phyloP scores from a whole-genome alignment of 2,113 vertebrate species.

The Formicarius rufipectus region DNA sequence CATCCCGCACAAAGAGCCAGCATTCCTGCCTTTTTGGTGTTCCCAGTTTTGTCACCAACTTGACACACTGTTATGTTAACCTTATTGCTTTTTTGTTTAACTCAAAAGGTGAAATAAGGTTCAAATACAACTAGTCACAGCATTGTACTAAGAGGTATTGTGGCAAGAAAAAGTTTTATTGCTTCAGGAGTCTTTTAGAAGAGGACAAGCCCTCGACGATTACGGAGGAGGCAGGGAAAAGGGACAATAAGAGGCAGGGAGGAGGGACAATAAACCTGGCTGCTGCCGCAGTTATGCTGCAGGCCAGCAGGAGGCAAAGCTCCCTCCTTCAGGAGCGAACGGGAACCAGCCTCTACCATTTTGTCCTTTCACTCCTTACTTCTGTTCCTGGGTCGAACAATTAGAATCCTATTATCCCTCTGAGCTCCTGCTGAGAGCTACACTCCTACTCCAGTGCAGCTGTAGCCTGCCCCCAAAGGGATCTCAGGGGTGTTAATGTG shows the following conservation, averaged over 20 bases:
- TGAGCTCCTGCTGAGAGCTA: background rate
- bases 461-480: background rate
- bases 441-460: background rate
- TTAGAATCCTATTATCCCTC: background rate
- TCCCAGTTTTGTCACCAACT: background rate
- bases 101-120: background rate
- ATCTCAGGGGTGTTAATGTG: background rate
- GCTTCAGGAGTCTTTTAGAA: background rate
- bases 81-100: background rate
- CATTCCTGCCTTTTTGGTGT: background rate
- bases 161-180: background rate
- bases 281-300: background rate
- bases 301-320: constrained; percentile 58
- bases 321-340: background rate
- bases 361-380: background rate
- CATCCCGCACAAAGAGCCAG: background rate
- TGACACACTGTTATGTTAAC: background rate
- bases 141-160: background rate
- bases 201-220: background rate
- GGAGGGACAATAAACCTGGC: background rate
- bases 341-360: background rate
- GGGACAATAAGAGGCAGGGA: background rate
- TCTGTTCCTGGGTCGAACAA: background rate
- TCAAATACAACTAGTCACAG: background rate
- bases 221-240: background rate